These are phyloP conservation scores for Volucella zonaria DNA, from an alignment of 2,888 invertebrate genomes.

Conservation along the genomic window DNA sequence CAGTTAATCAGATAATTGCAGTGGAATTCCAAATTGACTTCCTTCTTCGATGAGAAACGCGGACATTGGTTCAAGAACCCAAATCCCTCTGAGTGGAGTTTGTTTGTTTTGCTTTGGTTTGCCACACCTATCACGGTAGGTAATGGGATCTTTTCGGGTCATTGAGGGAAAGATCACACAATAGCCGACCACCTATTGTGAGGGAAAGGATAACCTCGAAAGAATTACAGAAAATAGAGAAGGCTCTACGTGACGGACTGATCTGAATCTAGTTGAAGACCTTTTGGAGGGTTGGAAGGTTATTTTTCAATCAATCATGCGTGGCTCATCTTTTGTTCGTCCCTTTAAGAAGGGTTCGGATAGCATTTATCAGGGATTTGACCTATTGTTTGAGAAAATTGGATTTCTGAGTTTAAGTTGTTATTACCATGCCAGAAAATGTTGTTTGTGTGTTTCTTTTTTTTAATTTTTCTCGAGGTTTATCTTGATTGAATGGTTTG, in stretches of 20 bases:
- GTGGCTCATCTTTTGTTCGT: conserved; percentile 60
- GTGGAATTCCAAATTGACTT: conserved; percentile 54
- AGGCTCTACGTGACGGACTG: conserved; percentile 37
- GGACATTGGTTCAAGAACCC: background rate
- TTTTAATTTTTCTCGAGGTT: conserved; percentile 33
- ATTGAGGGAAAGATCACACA: conserved; percentile 42
- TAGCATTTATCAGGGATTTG: conserved; percentile 51
- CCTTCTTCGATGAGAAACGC: background rate
- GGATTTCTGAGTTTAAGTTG: conserved; percentile 16
- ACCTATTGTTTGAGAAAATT: conserved; percentile 55
- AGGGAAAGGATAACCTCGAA: conserved; percentile 68
- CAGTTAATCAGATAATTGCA: conserved; percentile 63
- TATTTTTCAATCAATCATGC: conserved; percentile 66
- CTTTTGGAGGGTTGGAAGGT: conserved; percentile 30
- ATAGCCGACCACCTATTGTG: conserved; percentile 64
- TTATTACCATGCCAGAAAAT: conserved; percentile 12
- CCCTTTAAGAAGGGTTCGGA: conserved; percentile 35
- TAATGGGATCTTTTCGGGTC: conserved; percentile 14
- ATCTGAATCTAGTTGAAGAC: conserved; percentile 45
- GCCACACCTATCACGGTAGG: conserved; percentile 43
- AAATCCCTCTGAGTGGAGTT: background rate
- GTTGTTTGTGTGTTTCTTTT: background rate
- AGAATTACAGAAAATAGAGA: conserved; percentile 37
- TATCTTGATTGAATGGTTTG: conserved; percentile 49
- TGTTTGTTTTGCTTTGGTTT: conserved; percentile 50